Evolutionary conservation across 1,140 invertebrate genomes (phyloP), one percentile per base, ranked within the genome.

Genomic region (Brachionus manjavacas): DNA sequence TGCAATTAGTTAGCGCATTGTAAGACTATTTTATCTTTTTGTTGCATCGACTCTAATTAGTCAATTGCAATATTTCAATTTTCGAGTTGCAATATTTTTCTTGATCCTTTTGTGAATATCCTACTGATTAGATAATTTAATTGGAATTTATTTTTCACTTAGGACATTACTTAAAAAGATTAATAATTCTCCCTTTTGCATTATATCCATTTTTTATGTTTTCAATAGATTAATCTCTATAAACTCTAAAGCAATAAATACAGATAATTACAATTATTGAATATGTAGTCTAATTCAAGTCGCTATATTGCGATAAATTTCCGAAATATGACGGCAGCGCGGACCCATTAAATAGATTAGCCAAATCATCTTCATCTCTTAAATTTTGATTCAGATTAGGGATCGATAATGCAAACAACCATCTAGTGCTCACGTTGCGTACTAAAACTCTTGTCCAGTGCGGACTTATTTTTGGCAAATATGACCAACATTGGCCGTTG

Each of bases 131-230:
- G 72, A 76, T 76, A 76, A 49, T 76, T 76, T 49, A 49, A 76
- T 49, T 76, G 25, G n/a, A 49, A 46, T 49, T 49, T 23, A 49
- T 76, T 76, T 49, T 76, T 76, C 72, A 76, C 72, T 76, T 76
- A 76, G 72, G 72, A 76, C 72, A 76, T 76, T 76, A 76, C 72
- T 76, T 76, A 76, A 14, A 49, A 25, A 49, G 72, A 76, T 76
- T 76, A 76, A 76, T 76, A 76, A 76, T 49, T 25, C 12, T 46
- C 16, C 16, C 41, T 35, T 7, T 76, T 25, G 66, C 25, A 28
- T 12, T 70, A n/a, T 4, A 28, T 23, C 41, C 20, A 43, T 25
- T 49, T 23, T 76, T 23, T 25, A 35, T 49, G 11, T 76, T 20
- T 72, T 72, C 68, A 41, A 43, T 72, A 20, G 39, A 35, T 72